These are phyloP conservation scores for Cantharis flavilabris DNA, from an alignment of 2,888 invertebrate genomes.

Conservation along the genomic window DNA sequence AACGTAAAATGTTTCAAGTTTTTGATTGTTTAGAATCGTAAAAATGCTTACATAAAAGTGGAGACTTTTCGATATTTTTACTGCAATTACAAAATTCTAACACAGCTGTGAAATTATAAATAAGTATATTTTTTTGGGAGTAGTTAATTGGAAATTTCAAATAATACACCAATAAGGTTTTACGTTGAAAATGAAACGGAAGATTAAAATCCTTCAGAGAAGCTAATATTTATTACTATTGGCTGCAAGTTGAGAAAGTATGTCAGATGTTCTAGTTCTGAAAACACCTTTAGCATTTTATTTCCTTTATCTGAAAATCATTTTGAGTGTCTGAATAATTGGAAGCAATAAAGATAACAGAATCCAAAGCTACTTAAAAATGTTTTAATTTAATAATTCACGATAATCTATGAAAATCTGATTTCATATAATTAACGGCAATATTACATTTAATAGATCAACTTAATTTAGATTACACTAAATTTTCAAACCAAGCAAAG, in stretches of 20 bases:
- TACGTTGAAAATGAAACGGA: conserved; percentile 3
- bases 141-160: not conserved
- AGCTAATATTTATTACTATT: conserved; percentile 27
- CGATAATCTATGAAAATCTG: not conserved
- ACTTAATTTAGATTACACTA: not conserved
- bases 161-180: not conserved
- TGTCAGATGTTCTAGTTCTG: conserved; percentile 21
- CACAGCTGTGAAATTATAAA: not conserved
- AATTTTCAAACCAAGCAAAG: not conserved
- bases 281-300: conserved; percentile 20
- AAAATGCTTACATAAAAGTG: not conserved
- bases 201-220: conserved; percentile 11
- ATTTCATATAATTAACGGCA: not conserved
- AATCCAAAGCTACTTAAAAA: not conserved
- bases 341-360: conserved; percentile 1
- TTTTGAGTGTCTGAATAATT: conserved; percentile 8
- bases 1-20: not conserved
- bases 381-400: not conserved
- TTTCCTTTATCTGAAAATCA: not conserved
- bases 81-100: not conserved
- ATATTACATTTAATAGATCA: not conserved
- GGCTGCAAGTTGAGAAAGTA: conserved; percentile 26
- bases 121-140: not conserved
- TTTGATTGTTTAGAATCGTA: not conserved
- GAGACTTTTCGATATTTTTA: not conserved